Evolutionary conservation across 2,113 vertebrate species (phyloP), one percentile per base, ranked within the genome.

Genomic region (Neoarius graeffei): DNA sequence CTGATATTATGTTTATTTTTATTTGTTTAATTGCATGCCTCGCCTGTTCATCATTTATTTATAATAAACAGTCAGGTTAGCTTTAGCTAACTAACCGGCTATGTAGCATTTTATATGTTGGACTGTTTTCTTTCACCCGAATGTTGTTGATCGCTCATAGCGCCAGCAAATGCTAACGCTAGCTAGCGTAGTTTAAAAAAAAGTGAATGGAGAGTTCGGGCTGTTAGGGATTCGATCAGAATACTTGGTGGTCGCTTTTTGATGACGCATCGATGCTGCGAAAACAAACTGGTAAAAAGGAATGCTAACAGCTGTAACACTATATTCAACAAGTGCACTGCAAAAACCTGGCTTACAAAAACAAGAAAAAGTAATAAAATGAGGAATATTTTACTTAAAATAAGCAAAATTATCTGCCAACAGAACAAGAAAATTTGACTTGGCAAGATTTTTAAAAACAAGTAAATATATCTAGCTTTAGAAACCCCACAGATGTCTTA

Each of bases 21-120:
- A 10, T 35, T 15, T 35, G 10, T 15, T 19, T 25, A 1, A 54
- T 69, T 56, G 64, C 25, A 27, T 17, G 8, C 30, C 23, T 74
- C 69, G 62, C 84, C 84, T 85, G 84, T 60, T 85, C 67, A 25
- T 74, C 52, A 60, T 48, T 48, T 76, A 60, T 48, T n/a, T n/a
- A n/a, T 73, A n/a, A 35, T 69, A 67, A 30, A 7, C 54, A 84
- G n/a, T 52, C 64, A 14, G 3, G 56, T 48, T 59, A 85, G 84
- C 84, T 76, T 85, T 76, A 85, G 84, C 84, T 23, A 2, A 11
- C 4, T 11, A 23, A 35, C 56, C 27, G 42, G 42, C 42, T 42
- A 42, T 42, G 42, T 42, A 42, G 42, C 42, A 42, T 42, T 42
- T 42, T 42, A 42, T 42, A 42, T 42, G 42, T 42, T 42, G 56